These are phyloP conservation scores for Odontophorus gujanensis DNA, from an alignment of 2,113 vertebrate species.

Conservation along the genomic window DNA sequence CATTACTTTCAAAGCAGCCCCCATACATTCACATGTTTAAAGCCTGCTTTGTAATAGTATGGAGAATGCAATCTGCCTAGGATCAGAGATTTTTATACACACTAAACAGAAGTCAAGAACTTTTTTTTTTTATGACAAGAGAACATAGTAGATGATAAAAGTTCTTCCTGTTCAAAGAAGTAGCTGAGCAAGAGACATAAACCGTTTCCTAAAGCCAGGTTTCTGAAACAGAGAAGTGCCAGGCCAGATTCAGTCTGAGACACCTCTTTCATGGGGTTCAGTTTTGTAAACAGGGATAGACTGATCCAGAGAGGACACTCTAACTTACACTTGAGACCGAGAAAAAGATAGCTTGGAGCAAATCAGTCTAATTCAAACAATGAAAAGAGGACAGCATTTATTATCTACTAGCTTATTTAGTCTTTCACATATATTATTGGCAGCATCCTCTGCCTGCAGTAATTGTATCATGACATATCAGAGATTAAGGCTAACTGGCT, in stretches of 20 bases:
- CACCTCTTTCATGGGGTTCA: neutral
- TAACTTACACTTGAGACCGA: neutral
- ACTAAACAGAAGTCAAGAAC: neutral
- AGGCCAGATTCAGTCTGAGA: neutral
- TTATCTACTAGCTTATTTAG: neutral
- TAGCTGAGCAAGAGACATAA: neutral
- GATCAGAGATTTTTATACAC: neutral
- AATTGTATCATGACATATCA: neutral
- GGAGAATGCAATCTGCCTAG: neutral
- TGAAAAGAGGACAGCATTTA: neutral
- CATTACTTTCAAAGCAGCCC: too few species aligned
- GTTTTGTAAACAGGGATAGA: neutral
- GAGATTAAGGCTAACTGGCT: neutral
- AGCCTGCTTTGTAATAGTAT: neutral
- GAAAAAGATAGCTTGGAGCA: neutral
- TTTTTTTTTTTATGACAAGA: neutral
- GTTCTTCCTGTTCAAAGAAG: neutral
- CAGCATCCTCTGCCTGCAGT: neutral
- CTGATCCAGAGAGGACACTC: neutral
- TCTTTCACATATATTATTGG: neutral
- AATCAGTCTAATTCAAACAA: neutral
- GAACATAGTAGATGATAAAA: neutral
- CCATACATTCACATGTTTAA: neutral
- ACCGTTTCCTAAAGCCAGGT: neutral
- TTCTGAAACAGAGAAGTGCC: neutral